phyloP scores from a whole-genome alignment of 2,113 vertebrate species.

The Hypocryptadius cinnamomeus region DNA sequence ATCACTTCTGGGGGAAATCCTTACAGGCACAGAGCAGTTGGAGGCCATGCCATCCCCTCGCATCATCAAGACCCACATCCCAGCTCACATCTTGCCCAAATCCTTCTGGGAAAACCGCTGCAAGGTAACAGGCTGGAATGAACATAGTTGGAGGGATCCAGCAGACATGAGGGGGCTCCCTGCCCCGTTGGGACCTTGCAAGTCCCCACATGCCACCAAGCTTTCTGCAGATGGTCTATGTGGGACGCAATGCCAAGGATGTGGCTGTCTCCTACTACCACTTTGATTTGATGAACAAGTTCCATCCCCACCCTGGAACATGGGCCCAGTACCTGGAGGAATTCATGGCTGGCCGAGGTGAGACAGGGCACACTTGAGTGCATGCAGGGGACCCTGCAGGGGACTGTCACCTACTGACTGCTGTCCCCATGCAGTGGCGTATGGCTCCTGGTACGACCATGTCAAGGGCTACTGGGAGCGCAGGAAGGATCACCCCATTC shows the following conservation, averaged over 20 bases:
- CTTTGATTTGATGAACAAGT: background rate
- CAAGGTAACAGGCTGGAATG: slow-evolving; percentile 57
- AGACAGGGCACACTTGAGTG: background rate
- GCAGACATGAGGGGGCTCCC: background rate
- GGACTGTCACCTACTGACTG: background rate
- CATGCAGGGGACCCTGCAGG: rapidly evolving
- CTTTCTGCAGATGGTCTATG: background rate
- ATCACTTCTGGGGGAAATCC: background rate
- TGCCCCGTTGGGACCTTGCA: rapidly evolving
- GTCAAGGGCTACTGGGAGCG: background rate
- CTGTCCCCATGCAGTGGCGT: background rate
- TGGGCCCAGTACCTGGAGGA: slow-evolving; percentile 79
- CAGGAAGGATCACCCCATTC: background rate
- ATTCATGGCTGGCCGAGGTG: slow-evolving; percentile 81
- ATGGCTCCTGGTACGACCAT: background rate
- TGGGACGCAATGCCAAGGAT: background rate
- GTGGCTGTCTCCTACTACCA: background rate
- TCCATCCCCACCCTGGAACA: background rate
- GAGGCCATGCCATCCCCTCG: slow-evolving; percentile 49
- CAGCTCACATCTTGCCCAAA: slow-evolving; percentile 62
- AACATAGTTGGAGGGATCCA: background rate
- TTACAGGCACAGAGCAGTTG: slow-evolving; percentile 58
- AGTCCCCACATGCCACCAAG: background rate
- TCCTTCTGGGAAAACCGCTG: slow-evolving; percentile 71
- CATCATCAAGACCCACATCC: slow-evolving; percentile 71